Percentiles rank a stretch among this genome's conserved stretches.
Conservation (phyloP, 2,888 invertebrate species). For the Drosophila demipolita region DNA sequence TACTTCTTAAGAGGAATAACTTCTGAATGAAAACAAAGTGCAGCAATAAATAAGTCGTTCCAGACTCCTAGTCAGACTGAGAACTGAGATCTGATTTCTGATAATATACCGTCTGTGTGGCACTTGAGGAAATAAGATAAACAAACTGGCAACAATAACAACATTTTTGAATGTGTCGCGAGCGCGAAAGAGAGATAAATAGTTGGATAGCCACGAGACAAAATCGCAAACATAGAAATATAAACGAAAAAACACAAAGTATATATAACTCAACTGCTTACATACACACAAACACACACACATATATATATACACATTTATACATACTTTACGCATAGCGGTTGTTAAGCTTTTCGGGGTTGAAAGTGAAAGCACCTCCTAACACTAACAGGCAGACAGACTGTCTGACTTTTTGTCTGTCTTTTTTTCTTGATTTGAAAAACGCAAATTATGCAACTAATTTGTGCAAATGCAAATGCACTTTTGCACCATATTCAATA, state of each 20-base stretch:
- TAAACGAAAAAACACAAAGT: conserved; percentile 26
- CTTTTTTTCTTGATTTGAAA: conserved; percentile 9
- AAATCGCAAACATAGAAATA: conserved; percentile 11
- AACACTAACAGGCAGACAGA: conserved; percentile 21
- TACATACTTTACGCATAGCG: conserved; percentile 6
- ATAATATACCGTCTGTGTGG: background rate
- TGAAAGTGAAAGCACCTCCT: conserved; percentile 62
- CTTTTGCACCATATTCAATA: conserved; percentile 1
- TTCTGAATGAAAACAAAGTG: too few relatives aligned
- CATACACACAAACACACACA: background rate
- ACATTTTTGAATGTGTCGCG: background rate
- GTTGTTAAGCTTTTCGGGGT: conserved; percentile 40
- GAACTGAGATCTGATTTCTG: conserved; percentile 2
- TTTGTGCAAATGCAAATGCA: conserved; percentile 13
- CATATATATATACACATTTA: background rate
- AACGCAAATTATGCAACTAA: conserved; percentile 69
- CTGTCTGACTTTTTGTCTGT: conserved; percentile 23
- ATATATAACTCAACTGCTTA: conserved; percentile 41
- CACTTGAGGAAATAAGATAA: conserved; percentile 17
- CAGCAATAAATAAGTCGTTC: background rate
- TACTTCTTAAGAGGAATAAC: too few relatives aligned
- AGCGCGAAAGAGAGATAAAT: conserved; percentile 24
- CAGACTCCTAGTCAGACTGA: background rate
- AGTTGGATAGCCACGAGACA: conserved; percentile 13
- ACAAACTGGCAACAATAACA: conserved; percentile 20